Evolutionary conservation across 2,113 vertebrate genomes (phyloP), one percentile per base, ranked within the genome.

Genomic region (Cyanistes caeruleus): DNA sequence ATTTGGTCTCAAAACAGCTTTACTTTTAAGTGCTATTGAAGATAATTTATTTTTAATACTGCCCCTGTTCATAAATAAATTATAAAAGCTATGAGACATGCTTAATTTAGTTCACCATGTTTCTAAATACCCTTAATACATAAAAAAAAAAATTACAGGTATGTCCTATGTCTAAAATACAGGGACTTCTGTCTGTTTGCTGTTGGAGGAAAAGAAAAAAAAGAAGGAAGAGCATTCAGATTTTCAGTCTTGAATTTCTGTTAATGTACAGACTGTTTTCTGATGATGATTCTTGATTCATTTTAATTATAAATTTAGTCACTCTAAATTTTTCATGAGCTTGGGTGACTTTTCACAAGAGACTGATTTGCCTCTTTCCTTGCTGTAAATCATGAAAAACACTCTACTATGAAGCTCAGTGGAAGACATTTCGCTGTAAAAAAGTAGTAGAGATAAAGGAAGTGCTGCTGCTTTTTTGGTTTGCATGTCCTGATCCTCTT

Each of bases 31-130:
- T 98, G 94, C 84, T 68, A 80, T 95, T 97, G 95, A 93, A 97
- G 85, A 89, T 95, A 48, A 97, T 98, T 97, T 96, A 97, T 97
- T 97, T 97, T 98, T 98, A 96, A 97, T 98, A 97, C 97, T 92
- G 81, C 91, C 65, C 44, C 25, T 53, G 23, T 91, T 97, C 92
- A 97, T 98, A 97, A 97, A 97, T 97, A 97, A 98, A 96, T 97
- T 95, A 96, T 88, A 92, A 86, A 95, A 94, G 89, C 95, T 82
- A 93, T 95, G 96, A 97, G 84, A 75, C 24, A n/a, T 84, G 49
- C 64, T 95, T 93, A 94, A 75, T 96, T 62, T 84, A 96, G 83
- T 89, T 97, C 95, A 93, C 58, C 53, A 69, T 96, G 82, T 91
- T 96, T 87, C 85, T 88, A 94, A 95, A 91, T 94, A 88, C 46